Evolutionary conservation across 2,797 vertebrate genomes (phyloP).

Genomic region (Sciaenops ocellatus): DNA sequence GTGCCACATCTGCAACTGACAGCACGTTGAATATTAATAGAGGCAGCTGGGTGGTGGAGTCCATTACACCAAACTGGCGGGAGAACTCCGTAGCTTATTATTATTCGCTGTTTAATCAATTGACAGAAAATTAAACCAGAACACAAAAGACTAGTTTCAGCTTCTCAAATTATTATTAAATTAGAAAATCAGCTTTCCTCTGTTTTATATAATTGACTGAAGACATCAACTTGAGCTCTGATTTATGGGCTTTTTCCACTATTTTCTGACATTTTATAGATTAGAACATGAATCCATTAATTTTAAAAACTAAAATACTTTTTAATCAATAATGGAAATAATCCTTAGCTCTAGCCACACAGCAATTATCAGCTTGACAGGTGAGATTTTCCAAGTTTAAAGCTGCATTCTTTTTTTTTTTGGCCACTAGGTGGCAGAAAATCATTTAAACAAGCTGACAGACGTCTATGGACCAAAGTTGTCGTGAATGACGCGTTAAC

Average conservation of each 20-base stretch:
- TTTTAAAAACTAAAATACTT: background rate
- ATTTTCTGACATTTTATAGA: background rate
- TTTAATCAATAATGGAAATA: background rate
- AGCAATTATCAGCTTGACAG: background rate
- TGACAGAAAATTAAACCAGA: too few species aligned
- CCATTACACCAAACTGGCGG: slow-evolving; percentile 21
- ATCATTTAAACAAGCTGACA: background rate
- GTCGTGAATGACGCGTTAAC: background rate
- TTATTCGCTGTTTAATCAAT: background rate
- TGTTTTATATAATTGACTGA: background rate
- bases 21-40: slow-evolving; percentile 70
- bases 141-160: background rate
- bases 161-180: background rate
- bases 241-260: background rate
- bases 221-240: background rate
- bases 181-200: too few species aligned
- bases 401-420: background rate
- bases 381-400: background rate
- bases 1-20: slow-evolving; percentile 67
- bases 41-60: slow-evolving; percentile 31
- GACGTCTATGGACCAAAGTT: background rate
- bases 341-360: background rate
- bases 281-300: background rate
- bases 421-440: background rate
- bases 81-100: too few species aligned